Conservation (phyloP, 2,113 vertebrate species). For the Uria aalge region DNA sequence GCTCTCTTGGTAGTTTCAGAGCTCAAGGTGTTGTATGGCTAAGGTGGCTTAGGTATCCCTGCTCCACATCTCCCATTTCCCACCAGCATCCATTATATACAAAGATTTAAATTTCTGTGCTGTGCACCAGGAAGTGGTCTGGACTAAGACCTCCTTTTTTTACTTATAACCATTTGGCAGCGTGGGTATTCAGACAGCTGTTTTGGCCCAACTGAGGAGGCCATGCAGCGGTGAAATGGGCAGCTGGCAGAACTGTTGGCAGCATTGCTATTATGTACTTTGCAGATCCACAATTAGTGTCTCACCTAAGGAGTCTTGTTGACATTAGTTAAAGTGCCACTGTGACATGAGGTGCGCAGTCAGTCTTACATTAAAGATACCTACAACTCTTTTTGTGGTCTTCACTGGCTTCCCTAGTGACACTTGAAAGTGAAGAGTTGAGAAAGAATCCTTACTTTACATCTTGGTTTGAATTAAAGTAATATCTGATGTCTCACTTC, state of each 20-base stretch:
- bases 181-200: background rate
- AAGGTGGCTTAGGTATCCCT: background rate
- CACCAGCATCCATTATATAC: background rate
- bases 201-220: background rate
- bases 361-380: background rate
- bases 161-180: background rate
- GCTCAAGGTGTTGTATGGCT: background rate
- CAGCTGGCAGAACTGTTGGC: background rate
- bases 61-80: background rate
- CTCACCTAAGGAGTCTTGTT: background rate
- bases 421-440: background rate
- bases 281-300: background rate
- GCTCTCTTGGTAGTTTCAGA: background rate
- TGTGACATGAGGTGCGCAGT: background rate
- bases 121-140: background rate
- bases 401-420: background rate
- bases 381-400: background rate
- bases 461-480: background rate
- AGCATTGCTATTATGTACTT: accelerated
- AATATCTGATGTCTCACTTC: background rate
- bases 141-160: background rate
- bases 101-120: background rate
- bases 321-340: background rate
- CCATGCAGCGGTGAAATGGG: background rate
- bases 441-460: background rate